Evolutionary conservation across 2,888 invertebrate species (phyloP).

Genomic region (Leptopilina drosophilae): DNA sequence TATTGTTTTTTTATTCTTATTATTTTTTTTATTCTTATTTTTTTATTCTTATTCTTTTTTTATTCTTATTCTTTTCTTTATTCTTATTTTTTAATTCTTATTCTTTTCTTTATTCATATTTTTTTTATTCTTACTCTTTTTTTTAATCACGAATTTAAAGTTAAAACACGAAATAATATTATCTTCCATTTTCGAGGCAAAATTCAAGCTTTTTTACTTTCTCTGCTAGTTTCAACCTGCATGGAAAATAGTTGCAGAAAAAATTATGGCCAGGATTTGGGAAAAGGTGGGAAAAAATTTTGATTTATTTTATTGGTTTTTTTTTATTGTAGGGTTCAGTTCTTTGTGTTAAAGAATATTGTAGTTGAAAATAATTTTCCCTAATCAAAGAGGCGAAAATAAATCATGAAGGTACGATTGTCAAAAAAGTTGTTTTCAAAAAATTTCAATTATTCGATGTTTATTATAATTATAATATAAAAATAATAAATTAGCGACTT

Average conservation of each 20-base stretch:
- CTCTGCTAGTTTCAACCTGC: neutral
- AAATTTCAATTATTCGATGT: neutral
- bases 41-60: too few relatives aligned
- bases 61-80: too few relatives aligned
- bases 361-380: neutral
- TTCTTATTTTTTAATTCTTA: too few relatives aligned
- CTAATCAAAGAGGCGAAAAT: too few relatives aligned
- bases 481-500: too few relatives aligned
- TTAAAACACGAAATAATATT: constrained; percentile 4
- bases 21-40: too few relatives aligned
- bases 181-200: neutral
- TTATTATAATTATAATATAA: too few relatives aligned
- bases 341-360: neutral
- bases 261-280: constrained; percentile 7
- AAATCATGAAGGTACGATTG: too few relatives aligned
- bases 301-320: neutral
- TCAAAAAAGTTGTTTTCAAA: neutral
- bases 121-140: too few relatives aligned
- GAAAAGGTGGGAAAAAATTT: neutral
- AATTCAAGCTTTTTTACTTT: neutral
- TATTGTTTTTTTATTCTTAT: too few relatives aligned
- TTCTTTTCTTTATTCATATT: too few relatives aligned
- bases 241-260: constrained; percentile 4
- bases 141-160: constrained; percentile 18
- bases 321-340: neutral